Percentiles rank a stretch among this genome's conserved stretches.
phyloP scores from a whole-genome alignment of 2,797 vertebrate species.

The Microhierax caerulescens region DNA sequence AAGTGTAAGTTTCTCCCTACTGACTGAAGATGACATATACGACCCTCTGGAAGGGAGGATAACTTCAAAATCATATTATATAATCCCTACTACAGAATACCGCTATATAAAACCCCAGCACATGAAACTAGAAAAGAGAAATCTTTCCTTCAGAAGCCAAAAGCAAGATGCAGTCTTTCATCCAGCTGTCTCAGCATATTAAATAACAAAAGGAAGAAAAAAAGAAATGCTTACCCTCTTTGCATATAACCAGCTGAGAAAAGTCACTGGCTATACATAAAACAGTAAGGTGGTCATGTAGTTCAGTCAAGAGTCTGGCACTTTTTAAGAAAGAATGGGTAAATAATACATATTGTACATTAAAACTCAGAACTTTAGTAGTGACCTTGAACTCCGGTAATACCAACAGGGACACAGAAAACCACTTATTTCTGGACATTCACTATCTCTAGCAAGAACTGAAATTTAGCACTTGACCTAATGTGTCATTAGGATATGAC shows the following conservation, averaged over 20 bases:
- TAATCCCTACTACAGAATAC: background rate
- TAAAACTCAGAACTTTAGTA: background rate
- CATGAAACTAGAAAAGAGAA: background rate
- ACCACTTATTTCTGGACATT: background rate
- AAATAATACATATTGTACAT: background rate
- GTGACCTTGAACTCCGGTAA: background rate
- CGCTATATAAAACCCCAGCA: background rate
- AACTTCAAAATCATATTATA: background rate
- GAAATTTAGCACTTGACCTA: slow-evolving; percentile 9
- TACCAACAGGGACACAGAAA: background rate
- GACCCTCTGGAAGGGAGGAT: background rate
- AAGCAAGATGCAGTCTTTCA: background rate
- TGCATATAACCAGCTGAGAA: background rate
- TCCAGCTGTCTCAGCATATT: background rate
- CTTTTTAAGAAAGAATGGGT: background rate
- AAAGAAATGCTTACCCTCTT: background rate
- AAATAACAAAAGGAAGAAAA: background rate
- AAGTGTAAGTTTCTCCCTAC: background rate
- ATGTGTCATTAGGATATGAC: background rate
- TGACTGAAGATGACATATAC: background rate
- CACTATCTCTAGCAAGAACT: background rate
- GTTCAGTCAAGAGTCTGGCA: background rate
- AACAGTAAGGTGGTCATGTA: background rate
- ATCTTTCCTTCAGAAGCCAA: background rate
- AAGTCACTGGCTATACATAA: background rate